These are phyloP conservation scores for Thamnophis sirtalis DNA, from an alignment of 2,113 vertebrate genomes.

Conservation along the genomic window DNA sequence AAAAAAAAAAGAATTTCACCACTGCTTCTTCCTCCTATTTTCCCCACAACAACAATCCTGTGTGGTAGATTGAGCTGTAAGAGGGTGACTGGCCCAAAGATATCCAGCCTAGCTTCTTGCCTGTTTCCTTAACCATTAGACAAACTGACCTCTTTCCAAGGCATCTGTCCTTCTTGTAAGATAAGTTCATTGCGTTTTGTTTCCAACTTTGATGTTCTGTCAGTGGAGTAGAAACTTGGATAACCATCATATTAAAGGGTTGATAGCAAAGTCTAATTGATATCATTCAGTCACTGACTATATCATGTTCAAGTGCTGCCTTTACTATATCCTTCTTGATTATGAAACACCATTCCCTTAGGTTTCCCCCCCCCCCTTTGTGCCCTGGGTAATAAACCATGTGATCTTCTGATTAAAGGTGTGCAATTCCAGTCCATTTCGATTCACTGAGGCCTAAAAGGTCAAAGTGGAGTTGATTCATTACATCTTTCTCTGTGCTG, in stretches of 20 bases:
- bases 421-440: not conserved
- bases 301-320: not conserved
- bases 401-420: not conserved
- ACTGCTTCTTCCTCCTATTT: not conserved
- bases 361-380: not conserved
- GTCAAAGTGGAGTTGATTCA: not conserved
- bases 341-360: not conserved
- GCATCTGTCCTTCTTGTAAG: not conserved
- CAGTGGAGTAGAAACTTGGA: not conserved
- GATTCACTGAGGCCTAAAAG: not conserved
- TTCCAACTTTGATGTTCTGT: not conserved
- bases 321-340: not conserved
- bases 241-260: not conserved
- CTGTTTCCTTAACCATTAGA: not conserved
- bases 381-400: not conserved
- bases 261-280: not conserved
- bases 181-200: not conserved
- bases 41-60: not conserved
- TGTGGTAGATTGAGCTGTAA: not conserved
- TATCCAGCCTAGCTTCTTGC: not conserved
- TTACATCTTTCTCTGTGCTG: not conserved
- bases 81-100: not conserved
- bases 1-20: too few relatives aligned
- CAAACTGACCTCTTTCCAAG: not conserved
- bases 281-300: not conserved